These are phyloP conservation scores for Leptocoma aspasia DNA, from an alignment of 2,113 vertebrate species.

Conservation along the genomic window DNA sequence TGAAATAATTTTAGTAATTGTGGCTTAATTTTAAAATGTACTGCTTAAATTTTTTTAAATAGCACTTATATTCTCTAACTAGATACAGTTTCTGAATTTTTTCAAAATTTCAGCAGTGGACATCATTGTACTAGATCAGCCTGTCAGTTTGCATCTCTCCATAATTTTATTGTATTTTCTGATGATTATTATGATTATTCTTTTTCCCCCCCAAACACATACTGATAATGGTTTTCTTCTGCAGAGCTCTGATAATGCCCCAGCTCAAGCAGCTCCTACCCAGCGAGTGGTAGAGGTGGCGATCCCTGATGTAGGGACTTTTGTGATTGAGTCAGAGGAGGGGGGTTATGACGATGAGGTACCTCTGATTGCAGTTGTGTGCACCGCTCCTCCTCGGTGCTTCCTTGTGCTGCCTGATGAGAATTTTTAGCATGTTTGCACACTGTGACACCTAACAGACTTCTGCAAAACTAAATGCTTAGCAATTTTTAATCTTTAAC, in stretches of 20 bases:
- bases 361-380: constrained; percentile 64
- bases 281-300: constrained; percentile 92
- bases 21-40: not conserved
- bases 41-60: not conserved
- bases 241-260: constrained; percentile 77
- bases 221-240: constrained; percentile 73
- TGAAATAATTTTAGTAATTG: not conserved
- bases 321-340: constrained; percentile 92
- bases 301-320: constrained; percentile 91
- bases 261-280: constrained; percentile 74
- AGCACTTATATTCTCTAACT: not conserved
- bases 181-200: not conserved
- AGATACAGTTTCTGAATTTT: not conserved
- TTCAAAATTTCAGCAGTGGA: not conserved
- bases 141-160: not conserved
- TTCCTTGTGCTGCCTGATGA: constrained; percentile 48
- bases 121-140: not conserved
- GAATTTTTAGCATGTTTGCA: constrained; percentile 67
- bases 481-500: not conserved
- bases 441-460: constrained; percentile 33
- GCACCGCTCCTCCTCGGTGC: constrained; percentile 47
- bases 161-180: not conserved
- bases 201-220: not conserved
- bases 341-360: constrained; percentile 98
- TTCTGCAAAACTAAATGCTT: constrained; percentile 38